Evolutionary conservation across 2,888 invertebrate genomes (phyloP), one percentile per base, ranked within the genome.

Genomic region (Eulithis testata): DNA sequence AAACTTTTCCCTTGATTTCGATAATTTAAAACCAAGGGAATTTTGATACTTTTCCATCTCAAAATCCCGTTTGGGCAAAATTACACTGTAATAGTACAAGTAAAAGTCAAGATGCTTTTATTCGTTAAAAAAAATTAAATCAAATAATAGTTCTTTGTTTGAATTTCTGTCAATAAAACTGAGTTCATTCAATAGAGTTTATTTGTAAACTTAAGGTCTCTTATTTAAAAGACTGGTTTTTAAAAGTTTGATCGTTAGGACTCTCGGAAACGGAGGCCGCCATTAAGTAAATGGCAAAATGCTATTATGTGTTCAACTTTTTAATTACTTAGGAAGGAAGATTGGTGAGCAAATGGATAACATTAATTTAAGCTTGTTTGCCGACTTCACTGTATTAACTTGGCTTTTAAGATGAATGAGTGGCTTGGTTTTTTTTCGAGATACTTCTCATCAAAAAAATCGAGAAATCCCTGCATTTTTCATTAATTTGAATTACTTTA

Each of bases 261-360:
- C 49, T 49, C 49, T 49, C 49, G 49, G 49, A 49, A 49, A 21
- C 57, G 54, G 53, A 45, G 52, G 56, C 60, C 49, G 52, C 55
- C 56, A 63, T 66, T 60, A 66, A 66, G 63, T 63, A 67, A 67
- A 67, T 64, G 63, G 67, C 60, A 57, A 60, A 63, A 63, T 63
- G 66, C 63, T 53, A 63, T 67, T 60, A 63, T 63, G 60, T 60
- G 63, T 54, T 57, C 63, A 67, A 63, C 67, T 67, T 67, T 67
- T 67, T 67, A 67, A 67, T 67, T 63, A 67, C 63, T 67, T 60
- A 50, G 53, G 50, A 63, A 63, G 63, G 47, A 67, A 67, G 63
- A 67, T 67, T 60, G 56, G 53, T 44, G 60, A 47, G 63, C 60
- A 63, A 63, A 67, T 67, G 66, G 63, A 56, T 60, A 63, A 57